phyloP scores from a whole-genome alignment of 2,888 invertebrate species.

The Cataglyphis livida region DNA sequence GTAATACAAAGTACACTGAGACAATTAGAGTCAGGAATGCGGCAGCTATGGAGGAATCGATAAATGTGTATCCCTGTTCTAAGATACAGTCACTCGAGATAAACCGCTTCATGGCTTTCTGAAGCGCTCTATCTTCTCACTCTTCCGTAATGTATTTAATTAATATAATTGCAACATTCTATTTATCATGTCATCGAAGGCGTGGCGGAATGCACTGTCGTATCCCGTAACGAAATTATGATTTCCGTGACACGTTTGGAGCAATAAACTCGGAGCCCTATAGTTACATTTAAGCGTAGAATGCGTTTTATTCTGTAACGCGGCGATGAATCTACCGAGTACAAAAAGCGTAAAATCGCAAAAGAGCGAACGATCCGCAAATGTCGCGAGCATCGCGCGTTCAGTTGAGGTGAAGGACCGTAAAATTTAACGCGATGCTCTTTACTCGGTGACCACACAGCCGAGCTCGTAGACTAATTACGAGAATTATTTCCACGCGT shows the following conservation, averaged over 20 bases:
- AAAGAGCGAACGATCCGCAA: neutral
- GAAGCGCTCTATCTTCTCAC: neutral
- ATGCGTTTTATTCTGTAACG: constrained; percentile 33
- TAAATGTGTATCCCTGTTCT: neutral
- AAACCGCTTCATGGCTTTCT: neutral
- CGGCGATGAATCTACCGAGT: constrained; percentile 24
- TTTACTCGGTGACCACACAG: neutral
- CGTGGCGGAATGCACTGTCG: constrained; percentile 31
- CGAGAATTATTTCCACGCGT: constrained; percentile 19
- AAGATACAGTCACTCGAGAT: neutral
- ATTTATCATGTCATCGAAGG: constrained; percentile 47
- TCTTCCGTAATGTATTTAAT: constrained; percentile 29
- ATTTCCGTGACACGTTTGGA: constrained; percentile 41
- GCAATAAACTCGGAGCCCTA: constrained; percentile 51
- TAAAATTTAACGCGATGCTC: constrained; percentile 18
- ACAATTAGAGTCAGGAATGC: neutral
- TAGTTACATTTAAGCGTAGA: neutral
- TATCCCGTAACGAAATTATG: constrained; percentile 48
- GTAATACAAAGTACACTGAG: neutral
- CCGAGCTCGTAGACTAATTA: neutral
- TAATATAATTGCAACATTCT: constrained; percentile 41
- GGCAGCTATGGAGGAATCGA: neutral
- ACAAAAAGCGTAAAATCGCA: neutral
- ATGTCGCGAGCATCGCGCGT: constrained; percentile 22
- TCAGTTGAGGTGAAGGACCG: neutral